Evolutionary conservation across 2,888 invertebrate genomes (phyloP), one percentile per base, ranked within the genome.

Genomic region (Tipula unca): DNA sequence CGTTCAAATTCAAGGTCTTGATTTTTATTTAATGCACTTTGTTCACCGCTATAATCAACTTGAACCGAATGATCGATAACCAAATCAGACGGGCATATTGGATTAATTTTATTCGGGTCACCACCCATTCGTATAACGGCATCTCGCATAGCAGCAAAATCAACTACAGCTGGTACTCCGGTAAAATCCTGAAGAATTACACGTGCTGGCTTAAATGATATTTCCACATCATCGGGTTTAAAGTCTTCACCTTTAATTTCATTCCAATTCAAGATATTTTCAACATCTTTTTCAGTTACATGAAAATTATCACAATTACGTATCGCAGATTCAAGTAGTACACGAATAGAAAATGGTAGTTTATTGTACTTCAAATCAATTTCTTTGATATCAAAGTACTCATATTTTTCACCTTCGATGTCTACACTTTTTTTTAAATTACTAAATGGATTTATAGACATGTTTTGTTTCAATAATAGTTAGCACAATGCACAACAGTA

Each of bases 31-130:
- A 98, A 90, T 0, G 99, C 96, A 82, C 39, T 90, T 91, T 91
- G 95, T 95, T 92, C 91, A 90, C 96, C 93, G 3, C 94, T 94
- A 90, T 97, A 97, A 92, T 99, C 99, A 35, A 98, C 99, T 91
- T 99, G 99, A 84, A 99, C 96, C 0, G 99, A 99, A 90, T 99
- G 99, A 91, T 99, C 99, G 86, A 99, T 98, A 82, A 99, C 99
- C 87, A 99, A 93, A 92, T 99, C 99, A 0, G 98, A 98, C 0
- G 99, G 99, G 89, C 99, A 99, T 86, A 97, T 94, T 0, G 99
- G 99, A 92, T 99, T 99, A 89, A 99, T 99, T 90, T 95, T 96
- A 88, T 97, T 93, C 0, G 98, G 96, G 91, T 99, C 93, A 0
- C 98, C 98, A 0, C 96, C 96, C 3, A 99, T 92, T 29, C 92